Evolutionary conservation across 2,797 vertebrate species (phyloP), one percentile per base, ranked within the genome.

Genomic region (Pseudochirops cupreus): DNA sequence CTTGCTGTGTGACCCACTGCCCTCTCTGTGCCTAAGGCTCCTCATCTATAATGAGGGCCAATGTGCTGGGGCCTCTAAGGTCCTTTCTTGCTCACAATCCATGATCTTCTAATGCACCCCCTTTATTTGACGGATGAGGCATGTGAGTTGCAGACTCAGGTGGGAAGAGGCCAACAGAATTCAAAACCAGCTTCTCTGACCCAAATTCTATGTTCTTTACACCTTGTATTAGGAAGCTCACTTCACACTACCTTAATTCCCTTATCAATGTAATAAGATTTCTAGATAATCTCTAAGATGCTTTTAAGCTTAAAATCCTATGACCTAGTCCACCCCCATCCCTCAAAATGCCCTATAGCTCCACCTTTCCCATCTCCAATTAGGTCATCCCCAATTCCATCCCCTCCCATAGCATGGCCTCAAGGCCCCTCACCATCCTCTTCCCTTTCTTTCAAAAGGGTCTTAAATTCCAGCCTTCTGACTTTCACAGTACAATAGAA

Each of bases 41-140:
- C 58, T 94, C 94, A 92, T 46, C 74, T 57, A 4, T 67, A 59
- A 96, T 91, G 10, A 13, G 14, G 58, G 29, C 53, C 53, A 59
- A 10, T 59, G 58, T 9, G 28, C 10, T 59, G 11, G 28, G 59
- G 31, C 31, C 59, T n/a, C 12, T 14, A n/a, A n/a, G 31, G 4
- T 67, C 13, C 59, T 14, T 67, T 67, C 33, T 67, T 4, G 59
- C 4, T 67, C 12, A 13, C 31, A 62, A 4, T 62, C 29, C 31
- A 62, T 16, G 4, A 62, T 33, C 31, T 33, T 33, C 59, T 62
- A 33, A 33, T 62, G 12, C 4, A 13, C 1, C 31, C 13, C 4
- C 59, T 62, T 62, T 33, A 62, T 33, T 62, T 33, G 59, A 62
- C 29, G 1, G 59, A 67, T 67, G 33, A n/a, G 59, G 12, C 59